A percentile compares a stretch with the other conserved stretches of the same genome.
These are phyloP conservation scores for Taeniopygia guttata DNA, from an alignment of 2,797 vertebrate species.

Conservation along the genomic window DNA sequence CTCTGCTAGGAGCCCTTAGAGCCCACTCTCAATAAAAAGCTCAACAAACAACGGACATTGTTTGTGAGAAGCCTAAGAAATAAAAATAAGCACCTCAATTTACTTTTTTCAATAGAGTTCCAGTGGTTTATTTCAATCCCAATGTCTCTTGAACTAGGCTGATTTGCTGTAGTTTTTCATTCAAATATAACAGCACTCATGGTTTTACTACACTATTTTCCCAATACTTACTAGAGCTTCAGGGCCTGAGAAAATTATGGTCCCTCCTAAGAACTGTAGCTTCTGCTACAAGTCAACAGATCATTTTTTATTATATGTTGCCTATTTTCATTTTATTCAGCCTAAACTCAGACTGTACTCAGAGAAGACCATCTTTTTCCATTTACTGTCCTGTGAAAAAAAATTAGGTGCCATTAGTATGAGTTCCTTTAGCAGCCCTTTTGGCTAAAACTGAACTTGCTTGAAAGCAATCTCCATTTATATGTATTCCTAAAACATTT, in stretches of 20 bases:
- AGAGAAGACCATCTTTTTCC: neutral
- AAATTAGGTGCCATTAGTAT: neutral
- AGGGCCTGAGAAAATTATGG: neutral
- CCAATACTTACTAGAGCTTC: neutral
- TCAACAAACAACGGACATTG: neutral
- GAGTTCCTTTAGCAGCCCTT: neutral
- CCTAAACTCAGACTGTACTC: neutral
- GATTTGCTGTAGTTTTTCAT: neutral
- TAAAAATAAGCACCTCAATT: neutral
- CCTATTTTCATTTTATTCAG: neutral
- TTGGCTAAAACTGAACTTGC: neutral
- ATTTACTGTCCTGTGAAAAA: neutral
- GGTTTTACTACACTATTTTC: neutral
- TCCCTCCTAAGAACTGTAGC: neutral
- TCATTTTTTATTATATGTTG: neutral
- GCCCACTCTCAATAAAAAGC: neutral
- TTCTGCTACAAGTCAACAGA: neutral
- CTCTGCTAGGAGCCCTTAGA: neutral
- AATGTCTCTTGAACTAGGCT: neutral
- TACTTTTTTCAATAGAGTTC: neutral
- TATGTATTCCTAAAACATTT: neutral
- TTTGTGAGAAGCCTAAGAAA: neutral
- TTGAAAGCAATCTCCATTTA: neutral
- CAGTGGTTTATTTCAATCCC: neutral
- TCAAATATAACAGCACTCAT: neutral